These are phyloP conservation scores for Tetheella fluctuosa DNA, from an alignment of 2,888 invertebrate species.

Conservation along the genomic window DNA sequence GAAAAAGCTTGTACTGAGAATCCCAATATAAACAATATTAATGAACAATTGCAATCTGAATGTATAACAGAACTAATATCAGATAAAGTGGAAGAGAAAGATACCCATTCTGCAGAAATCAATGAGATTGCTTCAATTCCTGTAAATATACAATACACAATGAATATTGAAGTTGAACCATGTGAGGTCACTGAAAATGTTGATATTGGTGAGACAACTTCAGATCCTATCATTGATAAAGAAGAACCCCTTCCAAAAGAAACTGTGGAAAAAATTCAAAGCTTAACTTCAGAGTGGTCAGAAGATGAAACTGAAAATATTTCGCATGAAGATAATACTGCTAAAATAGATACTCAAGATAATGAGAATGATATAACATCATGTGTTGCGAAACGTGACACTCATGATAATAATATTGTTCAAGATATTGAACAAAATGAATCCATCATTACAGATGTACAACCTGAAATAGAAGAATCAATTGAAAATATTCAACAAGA, in stretches of 20 bases:
- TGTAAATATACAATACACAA: too few relatives aligned
- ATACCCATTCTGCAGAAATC: constrained; percentile 15
- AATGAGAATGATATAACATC: constrained; percentile 8
- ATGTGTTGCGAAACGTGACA: constrained; percentile 6
- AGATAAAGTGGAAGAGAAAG: constrained; percentile 15
- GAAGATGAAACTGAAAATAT: constrained; percentile 62
- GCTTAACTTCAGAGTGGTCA: constrained; percentile 68
- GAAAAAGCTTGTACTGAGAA: not conserved
- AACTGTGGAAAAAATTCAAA: constrained; percentile 54
- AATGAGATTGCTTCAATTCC: constrained; percentile 15
- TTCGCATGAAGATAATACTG: constrained; percentile 23
- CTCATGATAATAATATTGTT: constrained; percentile 17
- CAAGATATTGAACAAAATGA: constrained; percentile 16
- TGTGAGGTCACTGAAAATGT: constrained; percentile 14
- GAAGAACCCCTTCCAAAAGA: constrained; percentile 27
- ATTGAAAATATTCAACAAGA: constrained; percentile 79
- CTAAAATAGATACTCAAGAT: not conserved
- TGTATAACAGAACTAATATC: not conserved
- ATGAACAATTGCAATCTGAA: constrained; percentile 4
- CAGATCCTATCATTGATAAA: constrained; percentile 20
- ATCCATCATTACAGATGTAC: constrained; percentile 26
- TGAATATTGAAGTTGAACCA: constrained; percentile 15
- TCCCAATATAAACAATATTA: not conserved
- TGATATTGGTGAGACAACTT: constrained; percentile 19
- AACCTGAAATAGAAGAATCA: constrained; percentile 66